Base-by-base conservation (phyloP, 2,797 vertebrate genomes). In the Crossoptilon crossoptilon region DNA sequence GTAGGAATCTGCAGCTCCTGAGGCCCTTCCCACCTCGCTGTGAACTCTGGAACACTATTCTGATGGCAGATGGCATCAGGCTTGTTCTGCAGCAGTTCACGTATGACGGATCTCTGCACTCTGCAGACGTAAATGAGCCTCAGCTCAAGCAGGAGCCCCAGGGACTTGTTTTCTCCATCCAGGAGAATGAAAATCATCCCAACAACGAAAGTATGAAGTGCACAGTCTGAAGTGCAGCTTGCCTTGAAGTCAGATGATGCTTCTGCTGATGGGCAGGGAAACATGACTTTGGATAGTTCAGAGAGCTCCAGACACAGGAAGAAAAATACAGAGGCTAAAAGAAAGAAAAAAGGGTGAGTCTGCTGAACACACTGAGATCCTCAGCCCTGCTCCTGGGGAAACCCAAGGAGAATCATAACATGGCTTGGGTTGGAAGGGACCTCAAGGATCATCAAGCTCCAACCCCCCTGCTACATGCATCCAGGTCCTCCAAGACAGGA, bases 51-150 rank as follows among this genome's bases (percentile, higher is more conserved):
- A 59, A 58, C 14, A 3, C 41, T 8, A 14, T 11, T 24, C 63
- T 10, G 26, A 7, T 59, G 60, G 49, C 33, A 10, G 48, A 35
- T 12, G 26, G 43, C 55, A 48, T 15, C 41, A 48, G 21, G 24
- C 56, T 31, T 3, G 15, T 11, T 13, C 51, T 13, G 29, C 33
- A 31, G 59, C 51, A 59, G 37, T 3, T 59, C 29, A 10, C n/a
- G 3, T 3, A 6, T 1, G 4, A 58, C 2, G 9, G 29, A 41
- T 2, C 27, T 58, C n/a, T 44, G 43, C 15, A 5, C n/a, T 27
- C 44, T 5, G 37, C n/a, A 59, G 51, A 83, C 10, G 22, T 19
- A 19, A 23, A 5, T 0, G 1, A 64, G 51, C n/a, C n/a, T 44
- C 23, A 9, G 53, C 22, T 55, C 22, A 39, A 35, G 39, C 1